Conservation (phyloP, 1,140 invertebrate genomes). For the Piezodorus guildinii region DNA sequence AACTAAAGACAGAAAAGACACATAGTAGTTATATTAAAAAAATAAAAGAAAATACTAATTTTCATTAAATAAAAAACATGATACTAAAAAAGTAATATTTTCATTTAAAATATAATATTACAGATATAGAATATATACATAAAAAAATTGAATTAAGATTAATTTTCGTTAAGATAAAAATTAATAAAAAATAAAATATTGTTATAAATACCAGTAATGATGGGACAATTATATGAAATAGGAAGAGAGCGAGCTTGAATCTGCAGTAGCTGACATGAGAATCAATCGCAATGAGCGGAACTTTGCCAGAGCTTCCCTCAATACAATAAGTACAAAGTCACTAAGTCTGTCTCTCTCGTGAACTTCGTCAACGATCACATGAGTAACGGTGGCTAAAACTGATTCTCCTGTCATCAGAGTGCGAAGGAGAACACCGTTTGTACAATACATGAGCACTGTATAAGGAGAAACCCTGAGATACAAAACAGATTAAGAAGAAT, state of each 20-base stretch:
- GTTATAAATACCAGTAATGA: slow-evolving; percentile 41
- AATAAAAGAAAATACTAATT: too few relatives aligned
- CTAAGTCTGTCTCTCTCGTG: slow-evolving; percentile 77
- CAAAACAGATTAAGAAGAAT: background rate
- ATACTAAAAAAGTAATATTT: too few relatives aligned
- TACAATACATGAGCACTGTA: slow-evolving; percentile 81
- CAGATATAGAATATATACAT: too few relatives aligned
- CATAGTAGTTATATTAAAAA: too few relatives aligned
- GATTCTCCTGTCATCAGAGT: slow-evolving; percentile 69
- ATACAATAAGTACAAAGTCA: slow-evolving; percentile 80
- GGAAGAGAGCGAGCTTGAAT: slow-evolving; percentile 63
- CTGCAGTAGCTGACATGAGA: slow-evolving; percentile 91
- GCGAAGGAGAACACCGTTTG: slow-evolving; percentile 76
- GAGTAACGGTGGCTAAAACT: slow-evolving; percentile 58
- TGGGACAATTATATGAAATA: slow-evolving; percentile 70
- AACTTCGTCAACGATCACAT: slow-evolving; percentile 86
- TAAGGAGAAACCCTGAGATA: slow-evolving; percentile 52
- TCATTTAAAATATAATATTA: too few relatives aligned
- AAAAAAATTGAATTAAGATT: too few relatives aligned
- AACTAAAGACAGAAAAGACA: slow-evolving; percentile 36
- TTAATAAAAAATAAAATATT: slow-evolving; percentile 13
- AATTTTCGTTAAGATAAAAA: too few relatives aligned
- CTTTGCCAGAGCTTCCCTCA: slow-evolving; percentile 61
- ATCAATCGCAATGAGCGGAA: slow-evolving; percentile 67
- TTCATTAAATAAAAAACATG: too few relatives aligned